Evolutionary conservation across 92 coral and sea anemone genomes (phyloP).

Genomic region (Zoanthus sociatus): DNA sequence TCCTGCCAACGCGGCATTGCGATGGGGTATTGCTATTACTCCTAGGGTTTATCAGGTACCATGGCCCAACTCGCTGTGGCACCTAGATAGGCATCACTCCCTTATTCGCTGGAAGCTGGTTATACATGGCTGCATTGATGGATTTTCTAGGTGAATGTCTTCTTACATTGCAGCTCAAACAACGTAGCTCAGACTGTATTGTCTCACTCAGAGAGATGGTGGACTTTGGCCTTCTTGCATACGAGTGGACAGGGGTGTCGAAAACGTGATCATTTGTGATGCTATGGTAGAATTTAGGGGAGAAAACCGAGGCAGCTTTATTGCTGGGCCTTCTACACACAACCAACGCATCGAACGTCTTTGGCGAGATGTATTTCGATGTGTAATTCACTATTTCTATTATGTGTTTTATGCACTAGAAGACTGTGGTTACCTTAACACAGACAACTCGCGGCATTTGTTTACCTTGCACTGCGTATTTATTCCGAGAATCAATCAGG

Average conservation of each 20-base stretch:
- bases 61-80: constrained; percentile 51
- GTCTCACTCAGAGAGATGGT: constrained; percentile 25
- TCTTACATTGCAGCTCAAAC: constrained; percentile 11
- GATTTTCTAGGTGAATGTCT: constrained; percentile 60
- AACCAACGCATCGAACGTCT: constrained; percentile 45
- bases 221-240: constrained; percentile 47
- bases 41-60: constrained; percentile 42
- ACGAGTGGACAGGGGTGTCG: constrained; percentile 37
- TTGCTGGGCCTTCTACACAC: constrained; percentile 28
- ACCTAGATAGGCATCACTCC: constrained; percentile 70
- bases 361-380: constrained; percentile 47
- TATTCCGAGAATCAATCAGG: constrained; percentile 54
- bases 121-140: constrained; percentile 64
- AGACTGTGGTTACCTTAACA: constrained; percentile 27
- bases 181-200: constrained; percentile 34
- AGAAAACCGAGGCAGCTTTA: constrained; percentile 16
- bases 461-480: constrained; percentile 29
- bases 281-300: constrained; percentile 30
- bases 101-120: constrained; percentile 68
- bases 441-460: constrained; percentile 29
- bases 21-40: constrained; percentile 65
- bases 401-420: constrained; percentile 53
- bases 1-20: constrained; percentile 67
- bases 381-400: constrained; percentile 40
- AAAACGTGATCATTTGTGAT: constrained; percentile 40